These are phyloP conservation scores for Andrena dorsata DNA, from an alignment of 2,888 invertebrate species.

Conservation along the genomic window DNA sequence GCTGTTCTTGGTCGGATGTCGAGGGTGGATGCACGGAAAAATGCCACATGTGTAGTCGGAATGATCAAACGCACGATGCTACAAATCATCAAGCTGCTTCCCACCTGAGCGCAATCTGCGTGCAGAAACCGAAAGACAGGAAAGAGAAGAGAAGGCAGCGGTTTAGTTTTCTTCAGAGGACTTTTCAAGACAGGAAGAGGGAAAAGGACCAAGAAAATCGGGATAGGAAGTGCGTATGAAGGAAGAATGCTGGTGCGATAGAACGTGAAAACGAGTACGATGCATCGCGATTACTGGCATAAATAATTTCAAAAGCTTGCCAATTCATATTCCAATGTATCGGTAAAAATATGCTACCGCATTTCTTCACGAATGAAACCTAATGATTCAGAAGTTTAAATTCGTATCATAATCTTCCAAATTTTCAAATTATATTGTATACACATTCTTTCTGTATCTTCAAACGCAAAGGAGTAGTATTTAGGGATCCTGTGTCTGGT, in stretches of 20 bases:
- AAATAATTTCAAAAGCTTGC: neutral
- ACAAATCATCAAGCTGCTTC: conserved; percentile 8
- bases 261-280: conserved; percentile 4
- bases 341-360: too few relatives aligned
- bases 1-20: conserved; percentile 43
- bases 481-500: too few relatives aligned
- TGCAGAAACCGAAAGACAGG: conserved; percentile 35
- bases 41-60: conserved; percentile 19
- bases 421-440: neutral
- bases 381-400: too few relatives aligned
- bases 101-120: neutral
- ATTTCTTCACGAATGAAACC: too few relatives aligned
- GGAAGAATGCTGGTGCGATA: conserved; percentile 34
- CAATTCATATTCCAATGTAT: neutral
- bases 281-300: neutral
- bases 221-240: conserved; percentile 57
- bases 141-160: conserved; percentile 44
- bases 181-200: conserved; percentile 51
- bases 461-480: too few relatives aligned
- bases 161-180: conserved; percentile 36
- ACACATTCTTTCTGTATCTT: neutral
- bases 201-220: conserved; percentile 55
- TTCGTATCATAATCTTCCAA: too few relatives aligned
- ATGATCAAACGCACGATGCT: conserved; percentile 18
- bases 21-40: conserved; percentile 38